These are phyloP conservation scores for Diadumene lineata DNA, from an alignment of 92 coral and sea anemone species.

Conservation along the genomic window DNA sequence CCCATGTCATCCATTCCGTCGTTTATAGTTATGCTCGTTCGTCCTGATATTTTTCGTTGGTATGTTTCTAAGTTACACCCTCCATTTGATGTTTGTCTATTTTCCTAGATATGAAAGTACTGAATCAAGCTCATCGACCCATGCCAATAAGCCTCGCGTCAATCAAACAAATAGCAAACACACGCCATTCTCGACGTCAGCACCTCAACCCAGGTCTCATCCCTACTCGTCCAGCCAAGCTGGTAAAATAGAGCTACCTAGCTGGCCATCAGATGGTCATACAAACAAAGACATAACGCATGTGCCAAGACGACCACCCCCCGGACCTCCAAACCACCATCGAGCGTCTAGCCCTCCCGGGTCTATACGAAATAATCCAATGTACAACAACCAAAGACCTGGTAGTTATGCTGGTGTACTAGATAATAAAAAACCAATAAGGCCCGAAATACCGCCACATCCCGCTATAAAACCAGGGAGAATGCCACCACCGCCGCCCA, in stretches of 20 bases:
- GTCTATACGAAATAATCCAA: conserved; percentile 3
- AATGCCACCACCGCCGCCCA: neutral
- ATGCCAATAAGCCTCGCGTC: neutral
- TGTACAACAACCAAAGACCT: conserved; percentile 15
- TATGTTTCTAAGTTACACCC: no score
- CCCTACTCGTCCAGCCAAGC: conserved; percentile 17
- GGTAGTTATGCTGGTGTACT: conserved; percentile 26
- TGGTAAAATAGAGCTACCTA: conserved; percentile 43
- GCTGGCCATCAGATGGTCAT: conserved; percentile 34
- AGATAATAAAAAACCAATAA: no score
- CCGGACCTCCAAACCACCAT: conserved; percentile 30
- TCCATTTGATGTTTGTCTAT: no score
- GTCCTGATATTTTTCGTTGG: no score
- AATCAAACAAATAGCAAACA: neutral
- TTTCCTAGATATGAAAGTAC: neutral
- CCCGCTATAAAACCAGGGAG: neutral
- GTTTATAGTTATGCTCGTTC: no score
- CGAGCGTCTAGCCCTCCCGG: conserved; percentile 40
- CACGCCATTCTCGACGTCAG: neutral
- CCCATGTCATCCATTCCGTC: no score
- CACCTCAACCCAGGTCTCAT: conserved; percentile 11
- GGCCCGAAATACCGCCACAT: neutral
- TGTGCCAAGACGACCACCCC: conserved; percentile 27
- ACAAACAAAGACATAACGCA: neutral
- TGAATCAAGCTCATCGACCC: neutral